phyloP scores from a whole-genome alignment of 1,140 invertebrate genomes.

The Aphaenogaster rudis region DNA sequence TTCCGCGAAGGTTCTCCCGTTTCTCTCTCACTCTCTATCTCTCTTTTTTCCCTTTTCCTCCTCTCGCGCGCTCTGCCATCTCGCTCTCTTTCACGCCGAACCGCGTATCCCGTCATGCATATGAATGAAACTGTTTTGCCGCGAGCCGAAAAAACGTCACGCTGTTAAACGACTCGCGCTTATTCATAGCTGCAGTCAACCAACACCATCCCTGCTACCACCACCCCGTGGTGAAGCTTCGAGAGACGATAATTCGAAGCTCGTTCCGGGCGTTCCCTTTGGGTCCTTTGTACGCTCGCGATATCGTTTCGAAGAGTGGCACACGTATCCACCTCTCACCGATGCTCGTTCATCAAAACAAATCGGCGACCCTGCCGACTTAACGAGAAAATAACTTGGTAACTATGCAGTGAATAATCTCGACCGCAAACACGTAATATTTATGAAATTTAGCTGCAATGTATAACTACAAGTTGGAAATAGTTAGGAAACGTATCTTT shows the following conservation, averaged over 20 bases:
- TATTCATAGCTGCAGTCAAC: constrained; percentile 73
- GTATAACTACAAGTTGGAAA: not conserved
- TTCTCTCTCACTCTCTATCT: not conserved
- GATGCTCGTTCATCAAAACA: constrained; percentile 58
- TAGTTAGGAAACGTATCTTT: not conserved
- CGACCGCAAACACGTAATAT: not conserved
- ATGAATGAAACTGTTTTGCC: constrained; percentile 79
- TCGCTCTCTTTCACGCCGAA: constrained; percentile 35
- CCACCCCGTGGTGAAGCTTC: constrained; percentile 25
- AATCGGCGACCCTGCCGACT: constrained; percentile 46
- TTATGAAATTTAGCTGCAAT: not conserved
- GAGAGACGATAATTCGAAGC: constrained; percentile 73
- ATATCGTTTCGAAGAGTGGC: constrained; percentile 48
- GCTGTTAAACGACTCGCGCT: constrained; percentile 77
- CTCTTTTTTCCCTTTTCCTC: not conserved
- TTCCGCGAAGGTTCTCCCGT: constrained; percentile 56
- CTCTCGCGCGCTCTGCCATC: not conserved
- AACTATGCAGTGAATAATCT: constrained; percentile 27
- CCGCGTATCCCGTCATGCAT: constrained; percentile 77
- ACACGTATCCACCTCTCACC: constrained; percentile 22
- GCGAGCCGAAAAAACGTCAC: constrained; percentile 67
- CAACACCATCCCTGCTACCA: constrained; percentile 51
- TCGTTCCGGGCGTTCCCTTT: constrained; percentile 55
- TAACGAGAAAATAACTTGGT: constrained; percentile 47
- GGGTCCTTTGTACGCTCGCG: constrained; percentile 48